These are phyloP conservation scores for Thelaira solivaga DNA, from an alignment of 2,888 invertebrate genomes.

Conservation along the genomic window DNA sequence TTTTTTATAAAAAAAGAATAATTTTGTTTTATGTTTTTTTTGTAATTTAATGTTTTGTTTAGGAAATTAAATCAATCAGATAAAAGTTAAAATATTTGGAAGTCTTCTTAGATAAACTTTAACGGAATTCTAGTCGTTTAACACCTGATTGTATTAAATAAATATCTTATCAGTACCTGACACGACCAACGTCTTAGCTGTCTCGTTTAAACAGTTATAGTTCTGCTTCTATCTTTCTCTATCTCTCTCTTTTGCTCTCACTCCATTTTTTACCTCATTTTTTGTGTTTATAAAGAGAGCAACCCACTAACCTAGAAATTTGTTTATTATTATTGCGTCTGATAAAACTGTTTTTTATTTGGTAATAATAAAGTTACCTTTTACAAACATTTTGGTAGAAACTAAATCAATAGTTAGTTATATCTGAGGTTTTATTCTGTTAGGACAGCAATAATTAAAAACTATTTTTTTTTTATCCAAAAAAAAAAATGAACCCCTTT, in stretches of 20 bases:
- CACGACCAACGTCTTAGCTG: too few species aligned
- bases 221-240: background rate
- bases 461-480: background rate
- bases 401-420: slow-evolving; percentile 46
- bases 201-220: too few species aligned
- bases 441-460: background rate
- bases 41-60: too few species aligned
- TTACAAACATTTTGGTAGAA: slow-evolving; percentile 5
- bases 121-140: too few species aligned
- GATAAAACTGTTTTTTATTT: slow-evolving; percentile 47
- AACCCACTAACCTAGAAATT: slow-evolving; percentile 52
- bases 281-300: slow-evolving; percentile 8
- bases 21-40: too few species aligned
- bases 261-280: background rate
- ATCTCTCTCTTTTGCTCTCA: background rate
- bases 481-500: slow-evolving; percentile 16
- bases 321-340: slow-evolving; percentile 40
- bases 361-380: background rate
- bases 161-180: too few species aligned
- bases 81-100: too few species aligned
- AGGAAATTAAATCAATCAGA: too few species aligned
- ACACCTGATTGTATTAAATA: too few species aligned
- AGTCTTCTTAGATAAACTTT: too few species aligned
- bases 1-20: too few species aligned
- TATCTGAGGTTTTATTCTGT: slow-evolving; percentile 39